Conservation (phyloP, 2,113 vertebrate genomes). For the Dasyurus viverrinus region DNA sequence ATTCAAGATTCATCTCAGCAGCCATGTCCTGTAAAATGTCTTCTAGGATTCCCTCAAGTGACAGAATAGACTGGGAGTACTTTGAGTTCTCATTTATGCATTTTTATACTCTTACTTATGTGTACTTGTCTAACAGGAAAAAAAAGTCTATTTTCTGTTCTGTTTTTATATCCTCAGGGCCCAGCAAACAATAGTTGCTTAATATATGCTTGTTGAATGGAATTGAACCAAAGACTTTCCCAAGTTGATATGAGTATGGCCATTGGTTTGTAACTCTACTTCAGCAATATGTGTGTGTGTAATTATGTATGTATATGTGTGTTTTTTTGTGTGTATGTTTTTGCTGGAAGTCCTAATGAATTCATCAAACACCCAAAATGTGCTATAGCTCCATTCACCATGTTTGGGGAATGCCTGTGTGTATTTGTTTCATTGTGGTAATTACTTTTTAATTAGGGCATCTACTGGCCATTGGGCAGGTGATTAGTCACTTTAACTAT, state of each 20-base stretch:
- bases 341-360: constrained; percentile 29
- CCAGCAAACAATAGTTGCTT: neutral
- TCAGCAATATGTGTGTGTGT: constrained; percentile 9
- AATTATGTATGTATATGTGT: neutral
- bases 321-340: neutral
- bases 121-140: neutral
- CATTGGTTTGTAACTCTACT: constrained; percentile 26
- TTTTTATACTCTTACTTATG: neutral
- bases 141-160: neutral
- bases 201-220: neutral
- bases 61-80: neutral
- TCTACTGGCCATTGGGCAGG: neutral
- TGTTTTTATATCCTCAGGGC: neutral
- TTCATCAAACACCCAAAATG: constrained; percentile 18
- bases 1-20: neutral
- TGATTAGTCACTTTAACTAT: neutral
- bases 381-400: constrained; percentile 12
- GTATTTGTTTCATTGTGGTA: constrained; percentile 40
- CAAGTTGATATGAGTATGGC: constrained; percentile 26
- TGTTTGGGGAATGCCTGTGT: neutral
- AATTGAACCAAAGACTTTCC: constrained; percentile 21
- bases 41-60: neutral
- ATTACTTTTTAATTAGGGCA: constrained; percentile 52
- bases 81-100: neutral
- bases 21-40: neutral